Conservation (phyloP, 2,888 invertebrate genomes). For the Vanessa cardui region DNA sequence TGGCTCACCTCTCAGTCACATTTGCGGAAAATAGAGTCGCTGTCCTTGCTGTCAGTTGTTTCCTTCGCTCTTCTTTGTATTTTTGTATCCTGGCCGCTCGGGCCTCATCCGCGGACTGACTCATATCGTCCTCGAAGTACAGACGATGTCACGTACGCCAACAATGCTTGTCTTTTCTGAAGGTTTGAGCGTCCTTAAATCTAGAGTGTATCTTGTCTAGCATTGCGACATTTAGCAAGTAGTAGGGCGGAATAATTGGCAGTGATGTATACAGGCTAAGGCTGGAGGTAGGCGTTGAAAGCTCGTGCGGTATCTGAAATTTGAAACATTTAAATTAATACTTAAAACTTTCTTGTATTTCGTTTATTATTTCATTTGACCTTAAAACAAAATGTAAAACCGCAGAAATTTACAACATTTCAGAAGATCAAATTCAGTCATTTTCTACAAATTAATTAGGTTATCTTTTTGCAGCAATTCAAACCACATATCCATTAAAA, state of each 20-base stretch:
- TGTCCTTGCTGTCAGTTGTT: slow-evolving; percentile 85
- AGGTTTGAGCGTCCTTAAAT: slow-evolving; percentile 55
- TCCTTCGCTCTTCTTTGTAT: slow-evolving; percentile 88
- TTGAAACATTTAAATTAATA: slow-evolving; percentile 40
- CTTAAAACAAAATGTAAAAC: too few relatives aligned
- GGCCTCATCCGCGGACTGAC: slow-evolving; percentile 74
- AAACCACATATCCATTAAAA: slow-evolving; percentile 14
- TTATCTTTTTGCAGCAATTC: slow-evolving; percentile 16
- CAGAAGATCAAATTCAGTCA: background rate
- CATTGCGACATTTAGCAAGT: slow-evolving; percentile 76
- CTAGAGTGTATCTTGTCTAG: slow-evolving; percentile 64
- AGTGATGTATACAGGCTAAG: slow-evolving; percentile 73
- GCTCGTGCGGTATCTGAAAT: slow-evolving; percentile 64
- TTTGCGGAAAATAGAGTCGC: slow-evolving; percentile 85
- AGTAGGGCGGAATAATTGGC: slow-evolving; percentile 76
- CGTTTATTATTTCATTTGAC: background rate
- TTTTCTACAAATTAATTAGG: background rate
- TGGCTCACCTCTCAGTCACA: slow-evolving; percentile 77
- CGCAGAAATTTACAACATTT: too few relatives aligned
- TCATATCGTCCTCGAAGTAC: slow-evolving; percentile 61
- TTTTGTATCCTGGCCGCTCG: slow-evolving; percentile 85
- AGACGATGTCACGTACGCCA: slow-evolving; percentile 68
- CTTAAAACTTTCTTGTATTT: background rate
- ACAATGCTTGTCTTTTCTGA: slow-evolving; percentile 52
- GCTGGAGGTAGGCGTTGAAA: slow-evolving; percentile 56